phyloP scores from a whole-genome alignment of 1,140 invertebrate species.

The Eubasilissa regina region DNA sequence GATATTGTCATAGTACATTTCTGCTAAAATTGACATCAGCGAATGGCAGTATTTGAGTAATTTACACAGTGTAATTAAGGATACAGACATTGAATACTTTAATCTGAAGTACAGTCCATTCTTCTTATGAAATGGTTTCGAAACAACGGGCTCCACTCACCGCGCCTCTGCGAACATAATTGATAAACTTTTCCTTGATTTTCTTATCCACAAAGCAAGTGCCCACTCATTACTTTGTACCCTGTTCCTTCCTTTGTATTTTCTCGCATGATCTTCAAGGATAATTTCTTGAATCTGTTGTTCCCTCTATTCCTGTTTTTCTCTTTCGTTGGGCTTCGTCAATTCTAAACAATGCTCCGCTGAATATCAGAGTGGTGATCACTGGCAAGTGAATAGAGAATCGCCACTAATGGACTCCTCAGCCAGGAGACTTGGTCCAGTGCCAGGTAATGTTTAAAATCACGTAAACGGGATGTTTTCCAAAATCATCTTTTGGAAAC shows the following conservation, averaged over 20 bases:
- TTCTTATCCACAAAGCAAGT: constrained; percentile 2
- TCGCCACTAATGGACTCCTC: neutral
- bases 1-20: too few species aligned
- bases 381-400: neutral
- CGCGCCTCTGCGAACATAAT: neutral
- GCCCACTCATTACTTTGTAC: neutral
- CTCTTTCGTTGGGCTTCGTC: neutral
- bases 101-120: too few species aligned
- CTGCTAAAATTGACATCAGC: too few species aligned
- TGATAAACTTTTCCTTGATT: neutral
- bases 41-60: too few species aligned
- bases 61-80: too few species aligned
- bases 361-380: constrained; percentile 9
- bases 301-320: neutral
- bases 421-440: neutral
- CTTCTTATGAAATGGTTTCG: too few species aligned
- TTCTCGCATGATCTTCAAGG: neutral
- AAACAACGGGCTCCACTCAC: neutral
- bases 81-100: too few species aligned
- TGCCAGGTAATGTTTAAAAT: neutral
- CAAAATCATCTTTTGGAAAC: too few species aligned
- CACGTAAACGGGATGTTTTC: too few species aligned
- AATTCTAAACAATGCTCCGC: constrained; percentile 6
- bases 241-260: neutral
- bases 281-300: neutral